Percentiles rank a stretch among this genome's conserved stretches.
These are phyloP conservation scores for Eristalis intricaria DNA, from an alignment of 2,888 invertebrate genomes.

Conservation along the genomic window DNA sequence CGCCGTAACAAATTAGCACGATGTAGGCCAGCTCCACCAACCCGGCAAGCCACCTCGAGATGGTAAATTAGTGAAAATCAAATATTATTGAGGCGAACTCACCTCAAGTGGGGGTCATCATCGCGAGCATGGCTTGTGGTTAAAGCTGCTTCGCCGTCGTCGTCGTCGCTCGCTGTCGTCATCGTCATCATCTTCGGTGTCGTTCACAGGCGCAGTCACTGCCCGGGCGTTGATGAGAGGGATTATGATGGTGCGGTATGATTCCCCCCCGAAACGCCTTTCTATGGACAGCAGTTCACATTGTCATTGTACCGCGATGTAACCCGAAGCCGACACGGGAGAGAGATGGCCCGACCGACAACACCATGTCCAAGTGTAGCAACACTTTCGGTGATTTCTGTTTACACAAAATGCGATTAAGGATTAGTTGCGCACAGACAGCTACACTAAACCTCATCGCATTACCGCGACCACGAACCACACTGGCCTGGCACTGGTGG, in stretches of 20 bases:
- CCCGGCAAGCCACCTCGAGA: conserved; percentile 16
- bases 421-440: conserved; percentile 67
- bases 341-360: conserved; percentile 34
- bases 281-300: not conserved
- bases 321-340: conserved; percentile 56
- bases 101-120: conserved; percentile 55
- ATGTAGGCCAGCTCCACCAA: conserved; percentile 49
- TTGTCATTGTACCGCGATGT: conserved; percentile 35
- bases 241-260: conserved; percentile 47
- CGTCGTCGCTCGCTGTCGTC: not conserved
- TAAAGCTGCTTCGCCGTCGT: not conserved
- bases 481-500: not conserved
- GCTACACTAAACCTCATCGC: conserved; percentile 18
- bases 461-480: conserved; percentile 38
- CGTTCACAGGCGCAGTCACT: conserved; percentile 2
- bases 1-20: conserved; percentile 67
- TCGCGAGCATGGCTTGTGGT: conserved; percentile 46
- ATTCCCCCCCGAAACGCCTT: conserved; percentile 16
- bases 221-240: not conserved
- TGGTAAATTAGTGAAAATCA: conserved; percentile 68
- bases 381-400: conserved; percentile 71
- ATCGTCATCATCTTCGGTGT: not conserved
- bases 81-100: conserved; percentile 50
- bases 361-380: conserved; percentile 69
- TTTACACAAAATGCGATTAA: conserved; percentile 71